phyloP scores from a whole-genome alignment of 2,113 vertebrate genomes.

The Petromus typicus region DNA sequence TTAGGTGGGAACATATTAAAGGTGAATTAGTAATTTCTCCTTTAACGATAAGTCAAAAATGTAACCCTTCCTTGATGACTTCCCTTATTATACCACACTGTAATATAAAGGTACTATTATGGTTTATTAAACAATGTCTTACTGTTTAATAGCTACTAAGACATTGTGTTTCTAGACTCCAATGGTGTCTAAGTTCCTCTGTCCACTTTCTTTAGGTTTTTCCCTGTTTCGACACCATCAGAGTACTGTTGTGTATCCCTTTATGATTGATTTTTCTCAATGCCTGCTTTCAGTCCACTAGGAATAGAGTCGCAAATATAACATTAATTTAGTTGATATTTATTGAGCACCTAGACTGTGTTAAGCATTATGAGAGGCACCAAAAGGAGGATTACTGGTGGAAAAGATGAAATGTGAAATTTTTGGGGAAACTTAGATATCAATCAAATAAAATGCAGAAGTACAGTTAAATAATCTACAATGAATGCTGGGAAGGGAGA shows the following conservation, averaged over 20 bases:
- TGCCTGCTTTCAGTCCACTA: background rate
- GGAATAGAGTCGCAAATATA: background rate
- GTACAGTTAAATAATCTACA: background rate
- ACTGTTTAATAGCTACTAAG: conserved; percentile 66
- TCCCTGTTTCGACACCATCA: background rate
- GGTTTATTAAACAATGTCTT: conserved; percentile 50
- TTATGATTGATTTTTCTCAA: background rate
- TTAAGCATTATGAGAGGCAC: background rate
- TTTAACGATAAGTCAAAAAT: conserved; percentile 57
- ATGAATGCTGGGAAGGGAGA: background rate
- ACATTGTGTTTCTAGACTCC: conserved; percentile 53
- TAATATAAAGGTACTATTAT: conserved; percentile 66
- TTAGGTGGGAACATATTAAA: conserved; percentile 53
- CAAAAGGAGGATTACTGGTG: background rate
- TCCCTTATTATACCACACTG: conserved; percentile 49
- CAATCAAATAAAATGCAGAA: background rate
- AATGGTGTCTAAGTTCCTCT: conserved; percentile 53
- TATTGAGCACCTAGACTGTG: background rate
- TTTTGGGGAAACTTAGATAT: background rate
- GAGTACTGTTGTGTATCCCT: background rate
- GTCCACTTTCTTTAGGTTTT: background rate
- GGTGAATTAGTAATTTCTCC: conserved; percentile 51
- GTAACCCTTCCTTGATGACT: conserved; percentile 36
- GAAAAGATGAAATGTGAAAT: background rate
- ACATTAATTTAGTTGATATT: background rate